Conservation (phyloP, 2,888 invertebrate species). For the Nymphalis polychloros region DNA sequence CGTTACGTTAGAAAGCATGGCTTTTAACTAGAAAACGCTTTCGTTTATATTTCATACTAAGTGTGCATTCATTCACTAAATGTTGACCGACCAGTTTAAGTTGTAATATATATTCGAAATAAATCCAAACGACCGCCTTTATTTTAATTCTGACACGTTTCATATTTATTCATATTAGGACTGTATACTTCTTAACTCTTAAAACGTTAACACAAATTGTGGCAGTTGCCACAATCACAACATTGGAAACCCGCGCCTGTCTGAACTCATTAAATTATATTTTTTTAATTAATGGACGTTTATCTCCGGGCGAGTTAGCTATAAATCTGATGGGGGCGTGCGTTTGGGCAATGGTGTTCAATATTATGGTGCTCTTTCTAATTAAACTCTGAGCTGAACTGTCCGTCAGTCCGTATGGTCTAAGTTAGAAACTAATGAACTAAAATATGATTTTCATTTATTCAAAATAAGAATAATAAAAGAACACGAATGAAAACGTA, state of each 20-base stretch:
- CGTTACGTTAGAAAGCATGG: too few species aligned
- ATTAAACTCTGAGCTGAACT: conserved; percentile 68
- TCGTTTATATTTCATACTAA: too few species aligned
- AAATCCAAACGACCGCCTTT: not conserved
- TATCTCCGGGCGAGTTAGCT: conserved; percentile 70
- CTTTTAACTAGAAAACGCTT: too few species aligned
- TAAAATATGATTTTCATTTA: not conserved
- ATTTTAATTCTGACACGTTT: not conserved
- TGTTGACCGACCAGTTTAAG: not conserved
- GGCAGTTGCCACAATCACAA: conserved; percentile 41
- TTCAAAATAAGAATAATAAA: too few species aligned
- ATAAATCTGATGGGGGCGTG: conserved; percentile 78
- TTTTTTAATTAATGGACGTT: conserved; percentile 81
- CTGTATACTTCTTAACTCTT: conserved; percentile 16
- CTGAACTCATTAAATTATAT: conserved; percentile 62
- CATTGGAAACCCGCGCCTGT: conserved; percentile 42
- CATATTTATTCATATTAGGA: not conserved
- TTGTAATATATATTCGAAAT: conserved; percentile 2
- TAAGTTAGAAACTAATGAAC: conserved; percentile 38
- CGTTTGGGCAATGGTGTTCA: conserved; percentile 69
- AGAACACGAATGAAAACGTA: too few species aligned
- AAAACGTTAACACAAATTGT: conserved; percentile 40
- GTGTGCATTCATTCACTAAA: too few species aligned
- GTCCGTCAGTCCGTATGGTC: conserved; percentile 38
- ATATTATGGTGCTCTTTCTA: conserved; percentile 78